Evolutionary conservation across 30 jellyfish, hydroid and myxozoan genomes (phyloP), one percentile per base, ranked within the genome.

Genomic region (Calvadosia cruxmelitensis): DNA sequence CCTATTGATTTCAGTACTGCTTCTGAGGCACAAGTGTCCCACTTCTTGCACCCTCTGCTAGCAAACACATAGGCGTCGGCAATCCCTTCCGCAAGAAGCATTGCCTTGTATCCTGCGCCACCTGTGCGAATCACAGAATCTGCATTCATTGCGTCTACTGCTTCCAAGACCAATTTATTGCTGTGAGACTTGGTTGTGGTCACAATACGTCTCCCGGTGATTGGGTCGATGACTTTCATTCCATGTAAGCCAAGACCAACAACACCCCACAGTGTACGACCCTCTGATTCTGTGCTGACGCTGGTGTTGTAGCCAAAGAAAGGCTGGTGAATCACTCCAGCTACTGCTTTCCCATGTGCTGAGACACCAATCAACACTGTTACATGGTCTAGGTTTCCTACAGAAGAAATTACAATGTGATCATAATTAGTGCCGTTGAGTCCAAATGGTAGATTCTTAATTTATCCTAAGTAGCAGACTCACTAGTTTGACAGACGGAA

Each of bases 1-100:
- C 99, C 99, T 23, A 74, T 63, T 20, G 96, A 85, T 7, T 78
- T 70, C n/a, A 92, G 50, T 16, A 92, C 70, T 49, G 96, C 92
- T 52, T 92, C 99, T 1, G 96, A 92, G 49, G 96, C 99, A 76
- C 99, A 92, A 31, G 96, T 72, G 72, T 92, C 99, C 99, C 99
- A 92, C 69, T 92, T 92, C 61, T 92, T 92, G 53, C 94, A 73
- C 2, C 99, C 99, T 1, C 94, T 90, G 32, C 93, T 78, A 2
- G 96, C 93, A 53, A 72, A 92, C 36, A 92, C 95, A 53, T 83
- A 83, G 0, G 94, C 99, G 50, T 92, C 99, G 20, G 99, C 99
- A 31, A 24, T 74, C 27, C 96, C 99, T 51, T 92, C 99, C 0
- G 79, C 70, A 34, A 92, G 93, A 36, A 76, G 94, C 5, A 90